Conservation (phyloP, 2,113 vertebrate genomes). For the Scolopax mira region DNA sequence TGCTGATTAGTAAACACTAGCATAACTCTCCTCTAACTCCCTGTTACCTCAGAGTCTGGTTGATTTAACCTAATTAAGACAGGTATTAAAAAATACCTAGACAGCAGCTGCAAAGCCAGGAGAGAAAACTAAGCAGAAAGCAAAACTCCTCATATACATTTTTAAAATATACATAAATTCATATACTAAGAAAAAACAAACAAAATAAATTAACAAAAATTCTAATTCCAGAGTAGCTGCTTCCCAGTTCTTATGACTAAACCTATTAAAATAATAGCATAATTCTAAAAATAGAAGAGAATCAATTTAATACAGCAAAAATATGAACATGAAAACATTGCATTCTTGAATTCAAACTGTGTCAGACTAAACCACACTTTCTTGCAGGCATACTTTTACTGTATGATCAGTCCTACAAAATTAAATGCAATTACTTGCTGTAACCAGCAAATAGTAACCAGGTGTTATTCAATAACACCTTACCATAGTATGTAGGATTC, state of each 20-base stretch:
- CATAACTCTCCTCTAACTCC: neutral
- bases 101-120: neutral
- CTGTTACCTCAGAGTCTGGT: neutral
- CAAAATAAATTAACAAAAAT: neutral
- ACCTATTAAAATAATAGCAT: neutral
- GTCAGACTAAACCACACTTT: neutral
- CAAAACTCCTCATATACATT: neutral
- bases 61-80: slow-evolving; percentile 41
- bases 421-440: neutral
- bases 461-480: neutral
- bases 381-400: neutral
- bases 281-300: neutral
- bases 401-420: neutral
- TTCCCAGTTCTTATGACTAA: neutral
- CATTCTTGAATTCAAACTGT: neutral
- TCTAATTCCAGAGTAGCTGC: neutral
- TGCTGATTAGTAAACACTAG: neutral
- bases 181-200: neutral
- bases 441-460: neutral
- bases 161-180: neutral
- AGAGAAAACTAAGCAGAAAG: slow-evolving; percentile 59
- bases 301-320: neutral
- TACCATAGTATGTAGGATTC: neutral
- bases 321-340: neutral
- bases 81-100: slow-evolving; percentile 30